Evolutionary conservation across 2,113 vertebrate species (phyloP).

Genomic region (Arvicanthis niloticus): DNA sequence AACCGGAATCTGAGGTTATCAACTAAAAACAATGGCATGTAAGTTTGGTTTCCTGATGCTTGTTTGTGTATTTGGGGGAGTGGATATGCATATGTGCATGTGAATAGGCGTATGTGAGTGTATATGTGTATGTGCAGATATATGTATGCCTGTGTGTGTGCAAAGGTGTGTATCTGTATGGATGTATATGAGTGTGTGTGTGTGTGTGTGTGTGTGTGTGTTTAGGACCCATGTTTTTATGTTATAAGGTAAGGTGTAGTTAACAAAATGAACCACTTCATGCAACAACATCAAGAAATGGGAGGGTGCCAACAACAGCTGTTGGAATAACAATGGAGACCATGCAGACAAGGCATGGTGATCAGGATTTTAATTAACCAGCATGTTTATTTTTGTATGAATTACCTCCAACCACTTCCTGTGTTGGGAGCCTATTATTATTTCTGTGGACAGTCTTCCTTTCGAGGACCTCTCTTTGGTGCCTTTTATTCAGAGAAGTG

Average conservation of each 20-base stretch:
- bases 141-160: background rate
- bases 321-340: background rate
- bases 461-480: background rate
- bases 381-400: conserved; percentile 65
- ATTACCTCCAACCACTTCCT: conserved; percentile 46
- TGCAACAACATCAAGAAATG: conserved; percentile 33
- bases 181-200: background rate
- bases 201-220: background rate
- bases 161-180: too few species aligned
- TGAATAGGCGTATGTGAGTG: background rate
- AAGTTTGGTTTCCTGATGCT: conserved; percentile 42
- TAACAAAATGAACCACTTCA: background rate
- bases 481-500: background rate
- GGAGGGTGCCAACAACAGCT: conserved; percentile 3
- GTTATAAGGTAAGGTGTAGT: background rate
- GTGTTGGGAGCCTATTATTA: conserved; percentile 35
- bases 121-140: background rate
- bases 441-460: background rate
- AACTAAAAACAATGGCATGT: conserved; percentile 10
- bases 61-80: background rate
- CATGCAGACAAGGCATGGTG: background rate
- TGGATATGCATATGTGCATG: too few species aligned
- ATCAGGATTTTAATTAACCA: conserved; percentile 68
- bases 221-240: background rate
- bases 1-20: background rate